These are phyloP conservation scores for Acanthosepion esculentum DNA, from an alignment of 2,888 invertebrate genomes.

Conservation along the genomic window DNA sequence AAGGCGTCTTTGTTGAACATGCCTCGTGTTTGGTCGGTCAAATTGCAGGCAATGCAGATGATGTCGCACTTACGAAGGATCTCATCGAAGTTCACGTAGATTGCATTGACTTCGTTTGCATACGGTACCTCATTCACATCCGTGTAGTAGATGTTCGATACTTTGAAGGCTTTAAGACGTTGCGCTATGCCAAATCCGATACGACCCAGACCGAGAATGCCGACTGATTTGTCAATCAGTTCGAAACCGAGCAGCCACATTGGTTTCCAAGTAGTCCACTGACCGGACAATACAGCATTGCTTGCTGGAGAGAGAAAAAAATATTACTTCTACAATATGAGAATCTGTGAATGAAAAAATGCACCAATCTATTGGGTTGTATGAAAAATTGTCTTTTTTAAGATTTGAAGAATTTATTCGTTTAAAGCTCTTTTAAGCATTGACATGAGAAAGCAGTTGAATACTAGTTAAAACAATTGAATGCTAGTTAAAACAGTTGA, in stretches of 20 bases:
- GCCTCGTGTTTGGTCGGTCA: slow-evolving; percentile 85
- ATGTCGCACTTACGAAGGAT: slow-evolving; percentile 87
- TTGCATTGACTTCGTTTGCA: slow-evolving; percentile 79
- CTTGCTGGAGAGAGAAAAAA: slow-evolving; percentile 58
- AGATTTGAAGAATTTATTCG: too few species aligned
- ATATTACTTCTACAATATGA: neutral
- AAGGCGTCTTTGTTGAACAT: slow-evolving; percentile 87
- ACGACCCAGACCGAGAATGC: slow-evolving; percentile 73
- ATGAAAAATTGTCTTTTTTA: too few species aligned
- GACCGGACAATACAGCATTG: slow-evolving; percentile 79
- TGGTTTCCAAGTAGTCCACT: slow-evolving; percentile 92
- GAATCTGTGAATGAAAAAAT: neutral
- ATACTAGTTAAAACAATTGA: too few species aligned
- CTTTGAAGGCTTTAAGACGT: slow-evolving; percentile 65
- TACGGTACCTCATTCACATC: slow-evolving; percentile 57
- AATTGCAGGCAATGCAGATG: slow-evolving; percentile 85
- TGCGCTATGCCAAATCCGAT: slow-evolving; percentile 71
- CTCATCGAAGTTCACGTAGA: slow-evolving; percentile 82
- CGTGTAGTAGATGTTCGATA: slow-evolving; percentile 59
- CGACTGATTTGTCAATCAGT: slow-evolving; percentile 83
- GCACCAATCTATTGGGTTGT: too few species aligned
- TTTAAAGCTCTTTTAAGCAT: too few species aligned
- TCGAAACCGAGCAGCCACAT: slow-evolving; percentile 92
- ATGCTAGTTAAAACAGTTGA: too few species aligned
- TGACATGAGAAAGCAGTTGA: too few species aligned